Evolutionary conservation across 2,113 vertebrate genomes (phyloP).

Genomic region (Pterophyllum scalare): DNA sequence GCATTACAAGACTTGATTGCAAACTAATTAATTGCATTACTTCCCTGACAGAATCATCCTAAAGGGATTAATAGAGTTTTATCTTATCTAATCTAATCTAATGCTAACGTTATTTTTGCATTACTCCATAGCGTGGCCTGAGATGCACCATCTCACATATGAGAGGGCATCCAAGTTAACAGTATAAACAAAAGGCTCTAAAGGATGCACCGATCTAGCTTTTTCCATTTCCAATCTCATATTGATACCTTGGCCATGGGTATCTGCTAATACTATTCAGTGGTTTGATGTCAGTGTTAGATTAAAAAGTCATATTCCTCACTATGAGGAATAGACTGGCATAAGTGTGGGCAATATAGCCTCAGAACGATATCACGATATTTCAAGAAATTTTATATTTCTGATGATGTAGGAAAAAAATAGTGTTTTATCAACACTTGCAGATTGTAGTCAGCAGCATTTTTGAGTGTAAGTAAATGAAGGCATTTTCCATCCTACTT

Average conservation of each 20-base stretch:
- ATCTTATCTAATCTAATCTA: no score
- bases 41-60: no score
- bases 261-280: not conserved
- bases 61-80: no score
- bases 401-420: not conserved
- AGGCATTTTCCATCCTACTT: no score
- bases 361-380: not conserved
- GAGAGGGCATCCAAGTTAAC: not conserved
- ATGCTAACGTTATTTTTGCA: not conserved
- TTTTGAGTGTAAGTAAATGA: not conserved
- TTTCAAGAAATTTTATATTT: not conserved
- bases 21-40: not conserved
- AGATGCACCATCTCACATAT: not conserved
- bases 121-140: not conserved
- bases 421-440: not conserved
- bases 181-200: not conserved
- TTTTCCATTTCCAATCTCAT: not conserved
- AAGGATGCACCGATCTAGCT: not conserved
- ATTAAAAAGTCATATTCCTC: not conserved
- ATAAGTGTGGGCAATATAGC: not conserved
- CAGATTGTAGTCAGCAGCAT: not conserved
- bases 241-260: not conserved
- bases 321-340: not conserved
- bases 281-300: not conserved
- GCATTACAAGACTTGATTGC: not conserved